Conservation (phyloP, 2,797 vertebrate species). For the Columba guinea region DNA sequence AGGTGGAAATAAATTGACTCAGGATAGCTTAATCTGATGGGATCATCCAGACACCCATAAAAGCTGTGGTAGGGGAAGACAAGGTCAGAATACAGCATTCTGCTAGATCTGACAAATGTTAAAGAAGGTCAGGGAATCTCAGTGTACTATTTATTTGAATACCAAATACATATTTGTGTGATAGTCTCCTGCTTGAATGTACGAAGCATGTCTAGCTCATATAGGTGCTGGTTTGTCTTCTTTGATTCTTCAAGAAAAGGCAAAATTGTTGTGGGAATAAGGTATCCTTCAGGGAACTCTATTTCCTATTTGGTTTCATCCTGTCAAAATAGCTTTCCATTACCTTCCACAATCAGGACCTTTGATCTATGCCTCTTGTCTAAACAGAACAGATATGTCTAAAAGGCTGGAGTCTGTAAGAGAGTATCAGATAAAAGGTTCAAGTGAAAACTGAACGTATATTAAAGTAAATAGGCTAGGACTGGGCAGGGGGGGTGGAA, state of each 20-base stretch:
- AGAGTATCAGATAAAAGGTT: background rate
- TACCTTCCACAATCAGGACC: background rate
- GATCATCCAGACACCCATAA: background rate
- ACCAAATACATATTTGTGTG: background rate
- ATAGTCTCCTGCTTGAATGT: background rate
- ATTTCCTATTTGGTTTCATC: background rate
- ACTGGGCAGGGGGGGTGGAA: background rate
- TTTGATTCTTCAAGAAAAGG: background rate
- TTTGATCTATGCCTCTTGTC: background rate
- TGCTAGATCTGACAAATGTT: background rate
- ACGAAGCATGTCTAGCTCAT: background rate
- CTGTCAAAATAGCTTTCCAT: background rate
- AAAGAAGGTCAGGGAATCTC: background rate
- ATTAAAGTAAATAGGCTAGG: background rate
- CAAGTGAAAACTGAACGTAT: background rate
- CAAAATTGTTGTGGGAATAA: background rate
- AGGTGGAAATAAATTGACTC: conserved; percentile 15
- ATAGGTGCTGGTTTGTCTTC: background rate
- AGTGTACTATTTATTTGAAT: background rate
- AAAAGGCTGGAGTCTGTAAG: background rate
- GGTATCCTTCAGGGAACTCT: background rate
- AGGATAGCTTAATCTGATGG: conserved; percentile 15
- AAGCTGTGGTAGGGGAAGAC: background rate
- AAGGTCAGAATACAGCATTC: background rate
- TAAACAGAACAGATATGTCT: background rate